A percentile compares a stretch with the other conserved stretches of the same genome.
phyloP scores from a whole-genome alignment of 2,113 vertebrate genomes.

The Ceuthmochares aereus region DNA sequence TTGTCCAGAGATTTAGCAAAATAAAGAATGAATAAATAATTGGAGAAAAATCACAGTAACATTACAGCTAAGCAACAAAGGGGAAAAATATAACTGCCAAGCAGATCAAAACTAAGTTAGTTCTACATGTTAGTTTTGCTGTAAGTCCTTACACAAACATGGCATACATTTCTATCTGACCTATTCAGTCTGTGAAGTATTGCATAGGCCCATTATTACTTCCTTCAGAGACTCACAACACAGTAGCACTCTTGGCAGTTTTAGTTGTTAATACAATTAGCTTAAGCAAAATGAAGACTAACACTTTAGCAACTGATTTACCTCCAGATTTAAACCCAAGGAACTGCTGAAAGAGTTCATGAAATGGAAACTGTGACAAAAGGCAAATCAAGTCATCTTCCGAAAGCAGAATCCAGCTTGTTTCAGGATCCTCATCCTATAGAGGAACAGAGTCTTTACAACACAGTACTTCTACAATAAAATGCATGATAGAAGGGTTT shows the following conservation, averaged over 20 bases:
- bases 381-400: slow-evolving; percentile 93
- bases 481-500: neutral
- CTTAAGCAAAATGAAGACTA: neutral
- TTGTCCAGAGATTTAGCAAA: neutral
- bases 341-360: slow-evolving; percentile 93
- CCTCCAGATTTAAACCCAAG: slow-evolving; percentile 90
- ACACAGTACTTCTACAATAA: neutral
- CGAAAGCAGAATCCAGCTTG: slow-evolving; percentile 91
- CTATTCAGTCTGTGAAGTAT: neutral
- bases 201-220: neutral
- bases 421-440: slow-evolving; percentile 95
- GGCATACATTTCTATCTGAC: neutral
- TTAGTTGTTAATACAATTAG: neutral
- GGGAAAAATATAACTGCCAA: neutral
- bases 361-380: slow-evolving; percentile 94
- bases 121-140: neutral
- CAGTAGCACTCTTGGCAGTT: neutral
- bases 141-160: neutral
- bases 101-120: neutral
- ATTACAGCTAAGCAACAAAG: neutral
- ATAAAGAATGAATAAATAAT: neutral
- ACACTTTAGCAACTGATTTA: slow-evolving; percentile 38
- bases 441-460: neutral
- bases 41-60: neutral
- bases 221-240: neutral